Evolutionary conservation across 2,888 invertebrate genomes (phyloP), one percentile per base, ranked within the genome.

Genomic region (Rhyacophila evoluta): DNA sequence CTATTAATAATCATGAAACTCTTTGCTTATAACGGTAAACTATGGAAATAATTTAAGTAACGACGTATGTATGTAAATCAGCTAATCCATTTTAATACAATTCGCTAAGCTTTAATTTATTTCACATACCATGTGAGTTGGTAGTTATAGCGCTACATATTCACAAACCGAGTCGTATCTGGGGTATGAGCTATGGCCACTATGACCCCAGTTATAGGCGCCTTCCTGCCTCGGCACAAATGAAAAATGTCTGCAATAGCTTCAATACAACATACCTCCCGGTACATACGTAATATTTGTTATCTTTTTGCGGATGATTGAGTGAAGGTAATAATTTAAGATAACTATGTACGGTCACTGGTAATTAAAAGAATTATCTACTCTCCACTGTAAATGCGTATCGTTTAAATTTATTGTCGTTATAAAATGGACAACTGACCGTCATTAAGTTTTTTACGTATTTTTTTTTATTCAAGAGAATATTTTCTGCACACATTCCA

Each of bases 221-320:
- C 55, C 55, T 55, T 55, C 55, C 55, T 55, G 55, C 55, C 55
- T 55, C 10, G 15, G 15, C 19, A 55, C 15, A 39, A 5, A 19
- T 55, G 19, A 55, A 19, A 55, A 19, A 55, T 55, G 55, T 19
- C 55, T 55, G 55, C 55, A 55, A 55, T 55, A 25, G 55, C 19
- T 55, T 55, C 2, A 15, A 19, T 55, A 8, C 1, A 5, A 55
- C 55, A 19, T 19, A 55, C 55, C 3, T 3, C 10, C 5, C 19
- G 0, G 12, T 19, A 55, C 19, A 12, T 55, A 55, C 55, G 55
- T 25, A 41, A 55, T 55, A 55, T 19, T 19, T 19, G 55, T 55
- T 19, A 55, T 55, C 39, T 55, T 55, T 55, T 25, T 19, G 25
- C 55, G 15, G 55, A 55, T 55, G 55, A 55, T 55, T 55, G 55